Conservation (phyloP, 23 tunicate species). For the Phallusia fumigata region DNA sequence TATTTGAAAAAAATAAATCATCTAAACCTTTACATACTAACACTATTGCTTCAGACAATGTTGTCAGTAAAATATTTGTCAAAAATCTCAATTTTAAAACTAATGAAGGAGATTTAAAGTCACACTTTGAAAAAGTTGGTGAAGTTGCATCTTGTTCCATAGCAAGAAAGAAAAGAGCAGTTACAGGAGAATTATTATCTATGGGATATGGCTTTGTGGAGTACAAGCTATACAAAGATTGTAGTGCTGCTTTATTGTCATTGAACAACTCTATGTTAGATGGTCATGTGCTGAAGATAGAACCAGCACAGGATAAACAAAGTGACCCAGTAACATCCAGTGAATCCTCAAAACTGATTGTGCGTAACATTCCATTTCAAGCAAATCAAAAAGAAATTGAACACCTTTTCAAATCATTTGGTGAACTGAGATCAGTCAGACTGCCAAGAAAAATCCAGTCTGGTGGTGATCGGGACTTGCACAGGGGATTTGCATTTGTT, state of each 20-base stretch:
- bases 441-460: slow-evolving; percentile 72
- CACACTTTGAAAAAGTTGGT: slow-evolving; percentile 72
- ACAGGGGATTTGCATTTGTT: slow-evolving; percentile 96
- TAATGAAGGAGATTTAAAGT: slow-evolving; percentile 54
- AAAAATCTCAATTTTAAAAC: slow-evolving; percentile 95
- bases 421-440: slow-evolving; percentile 85
- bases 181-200: slow-evolving; percentile 54
- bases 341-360: slow-evolving; percentile 68
- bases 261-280: slow-evolving; percentile 69
- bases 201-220: slow-evolving; percentile 98
- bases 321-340: neutral
- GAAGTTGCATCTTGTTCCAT: slow-evolving; percentile 37
- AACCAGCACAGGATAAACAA: slow-evolving; percentile 51
- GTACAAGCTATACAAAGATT: slow-evolving; percentile 37
- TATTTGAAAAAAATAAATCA: slow-evolving; percentile 15
- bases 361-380: slow-evolving; percentile 94
- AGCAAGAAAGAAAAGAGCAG: slow-evolving; percentile 66
- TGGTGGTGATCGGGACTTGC: slow-evolving; percentile 58
- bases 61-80: slow-evolving; percentile 67
- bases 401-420: slow-evolving; percentile 86
- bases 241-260: slow-evolving; percentile 56
- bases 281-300: slow-evolving; percentile 74
- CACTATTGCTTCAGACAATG: neutral
- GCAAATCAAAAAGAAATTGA: slow-evolving; percentile 69
- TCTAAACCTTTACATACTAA: neutral